Evolutionary conservation across 2,888 invertebrate species (phyloP), one percentile per base, ranked within the genome.

Genomic region (Lasioglossum marginatum): DNA sequence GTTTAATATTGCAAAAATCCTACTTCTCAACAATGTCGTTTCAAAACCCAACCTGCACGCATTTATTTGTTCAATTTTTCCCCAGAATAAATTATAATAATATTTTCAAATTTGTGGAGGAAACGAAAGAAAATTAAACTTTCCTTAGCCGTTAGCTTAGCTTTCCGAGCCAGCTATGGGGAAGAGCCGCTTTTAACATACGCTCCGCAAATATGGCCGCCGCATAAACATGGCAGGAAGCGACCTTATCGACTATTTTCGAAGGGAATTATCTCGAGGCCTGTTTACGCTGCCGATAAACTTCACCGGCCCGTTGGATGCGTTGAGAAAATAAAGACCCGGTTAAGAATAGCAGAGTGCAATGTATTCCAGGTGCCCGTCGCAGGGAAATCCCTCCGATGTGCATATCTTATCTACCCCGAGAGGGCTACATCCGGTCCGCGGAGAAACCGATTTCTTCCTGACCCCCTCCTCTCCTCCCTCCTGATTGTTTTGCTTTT

Each of bases 271-370:
- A 88, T 85, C 81, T 71, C 34, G 19, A n/a, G 68, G 37, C 37
- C 37, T 79, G 85, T 83, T 85, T 80, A 66, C 37, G 48, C 45
- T 14, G 19, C 19, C 83, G 88, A 90, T 88, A 87, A 88, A 74
- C 77, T 10, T 34, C 19, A 34, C 66, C 68, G 68, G 4, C 4
- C 68, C 68, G 34, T 19, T 40, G 27, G n/a, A 87, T 80, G 74
- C 66, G 76, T 83, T 88, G 79, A 70, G 85, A 89, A 89, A 89
- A 85, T 83, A 89, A 86, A 85, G 77, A 6, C 48, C 27, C 60
- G 79, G 23, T 70, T 89, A 89, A 89, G 89, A 89, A 89, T 89
- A 89, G 74, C 60, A n/a, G 43, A 68, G 43, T 73, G 57, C 77
- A 75, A 84, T 66, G 86, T n/a, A 60, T 82, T 79, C 84, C 89